Percentiles rank a stretch among this genome's conserved stretches.
These are phyloP conservation scores for Aleiodes testaceus DNA, from an alignment of 2,888 invertebrate genomes.

Conservation along the genomic window DNA sequence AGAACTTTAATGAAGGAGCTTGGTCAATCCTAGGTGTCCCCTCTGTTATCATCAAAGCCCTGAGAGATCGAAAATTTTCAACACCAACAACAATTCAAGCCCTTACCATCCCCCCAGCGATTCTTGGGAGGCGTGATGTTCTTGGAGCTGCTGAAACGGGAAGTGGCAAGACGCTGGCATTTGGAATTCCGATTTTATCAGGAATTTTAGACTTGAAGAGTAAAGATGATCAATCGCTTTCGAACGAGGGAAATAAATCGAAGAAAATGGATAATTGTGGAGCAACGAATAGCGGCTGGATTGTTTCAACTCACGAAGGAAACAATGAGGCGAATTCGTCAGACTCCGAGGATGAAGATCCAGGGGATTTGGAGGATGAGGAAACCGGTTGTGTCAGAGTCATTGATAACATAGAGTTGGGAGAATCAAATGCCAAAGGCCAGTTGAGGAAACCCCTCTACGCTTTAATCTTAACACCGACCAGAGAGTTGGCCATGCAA, in stretches of 20 bases:
- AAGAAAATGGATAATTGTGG: constrained; percentile 34
- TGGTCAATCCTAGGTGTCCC: constrained; percentile 84
- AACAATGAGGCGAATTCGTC: constrained; percentile 70
- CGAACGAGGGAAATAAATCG: constrained; percentile 24
- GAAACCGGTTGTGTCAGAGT: constrained; percentile 78
- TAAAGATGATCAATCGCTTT: constrained; percentile 61
- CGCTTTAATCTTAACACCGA: constrained; percentile 94
- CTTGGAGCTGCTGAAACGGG: constrained; percentile 99
- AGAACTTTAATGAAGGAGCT: constrained; percentile 74
- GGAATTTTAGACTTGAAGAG: constrained; percentile 85
- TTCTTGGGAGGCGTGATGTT: constrained; percentile 91
- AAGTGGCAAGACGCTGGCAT: constrained; percentile 98
- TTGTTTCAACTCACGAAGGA: constrained; percentile 56
- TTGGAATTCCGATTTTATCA: constrained; percentile 93
- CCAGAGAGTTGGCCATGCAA: constrained; percentile 96
- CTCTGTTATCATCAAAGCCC: constrained; percentile 79
- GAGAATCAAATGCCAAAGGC: constrained; percentile 48
- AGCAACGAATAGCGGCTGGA: constrained; percentile 43
- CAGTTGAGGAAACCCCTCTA: constrained; percentile 77
- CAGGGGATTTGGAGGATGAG: constrained; percentile 53
- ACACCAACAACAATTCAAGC: constrained; percentile 93
- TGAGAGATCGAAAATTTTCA: constrained; percentile 84
- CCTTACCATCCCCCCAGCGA: constrained; percentile 85
- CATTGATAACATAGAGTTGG: constrained; percentile 74
- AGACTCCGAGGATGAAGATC: constrained; percentile 45